These are phyloP conservation scores for Pollenia angustigena DNA, from an alignment of 2,888 invertebrate genomes.

Conservation along the genomic window DNA sequence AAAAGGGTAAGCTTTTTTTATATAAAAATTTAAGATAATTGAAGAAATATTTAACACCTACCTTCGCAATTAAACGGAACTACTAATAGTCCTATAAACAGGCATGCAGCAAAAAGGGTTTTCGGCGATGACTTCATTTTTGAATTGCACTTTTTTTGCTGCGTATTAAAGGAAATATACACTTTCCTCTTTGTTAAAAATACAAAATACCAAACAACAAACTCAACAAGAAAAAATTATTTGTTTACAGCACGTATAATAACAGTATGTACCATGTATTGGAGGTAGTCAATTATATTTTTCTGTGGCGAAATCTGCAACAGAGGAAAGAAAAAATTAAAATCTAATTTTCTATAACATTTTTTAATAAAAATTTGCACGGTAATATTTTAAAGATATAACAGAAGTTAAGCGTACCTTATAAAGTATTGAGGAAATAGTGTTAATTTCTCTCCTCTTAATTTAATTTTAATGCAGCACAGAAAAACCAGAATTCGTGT, in stretches of 20 bases:
- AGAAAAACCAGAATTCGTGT: neutral
- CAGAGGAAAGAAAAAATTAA: neutral
- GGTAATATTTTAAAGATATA: neutral
- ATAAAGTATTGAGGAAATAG: neutral
- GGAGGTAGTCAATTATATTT: slow-evolving; percentile 42
- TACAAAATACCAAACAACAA: slow-evolving; percentile 25
- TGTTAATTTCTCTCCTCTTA: slow-evolving; percentile 6
- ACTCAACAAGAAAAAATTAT: slow-evolving; percentile 46
- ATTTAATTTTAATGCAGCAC: slow-evolving; percentile 28
- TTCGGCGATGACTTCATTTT: slow-evolving; percentile 79
- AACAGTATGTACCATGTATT: slow-evolving; percentile 22
- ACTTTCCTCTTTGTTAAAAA: slow-evolving; percentile 38
- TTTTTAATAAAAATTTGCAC: neutral
- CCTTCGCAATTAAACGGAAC: slow-evolving; percentile 76
- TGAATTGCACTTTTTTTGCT: slow-evolving; percentile 54
- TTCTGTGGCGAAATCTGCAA: slow-evolving; percentile 53
- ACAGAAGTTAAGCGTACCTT: slow-evolving; percentile 25
- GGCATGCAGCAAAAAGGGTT: slow-evolving; percentile 77
- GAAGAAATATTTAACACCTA: slow-evolving; percentile 54
- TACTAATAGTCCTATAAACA: slow-evolving; percentile 79
- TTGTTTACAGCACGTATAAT: slow-evolving; percentile 63
- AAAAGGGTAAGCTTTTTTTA: neutral
- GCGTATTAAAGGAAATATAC: slow-evolving; percentile 35
- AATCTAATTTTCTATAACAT: neutral
- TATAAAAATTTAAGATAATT: neutral